Evolutionary conservation across 2,797 vertebrate species (phyloP).

Genomic region (Myotis pilosus): DNA sequence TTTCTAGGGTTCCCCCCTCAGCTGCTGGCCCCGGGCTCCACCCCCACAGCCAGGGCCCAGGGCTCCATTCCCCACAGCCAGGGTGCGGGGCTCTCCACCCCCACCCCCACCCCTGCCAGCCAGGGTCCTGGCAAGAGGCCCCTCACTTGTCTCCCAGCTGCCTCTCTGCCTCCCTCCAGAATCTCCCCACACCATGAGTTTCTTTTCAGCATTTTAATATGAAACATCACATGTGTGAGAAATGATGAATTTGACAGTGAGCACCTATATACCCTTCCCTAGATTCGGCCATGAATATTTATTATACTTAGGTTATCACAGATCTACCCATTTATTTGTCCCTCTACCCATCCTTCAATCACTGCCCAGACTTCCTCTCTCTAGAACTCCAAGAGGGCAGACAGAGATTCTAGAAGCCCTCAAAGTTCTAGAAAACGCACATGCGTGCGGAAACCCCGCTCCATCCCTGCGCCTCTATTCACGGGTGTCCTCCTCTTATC

Average conservation of each 20-base stretch:
- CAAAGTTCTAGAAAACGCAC: neutral
- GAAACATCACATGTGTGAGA: neutral
- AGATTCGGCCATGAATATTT: neutral
- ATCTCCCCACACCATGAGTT: neutral
- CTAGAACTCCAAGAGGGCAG: neutral
- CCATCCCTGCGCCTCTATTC: neutral
- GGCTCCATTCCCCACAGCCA: too few species aligned
- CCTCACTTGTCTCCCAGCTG: neutral
- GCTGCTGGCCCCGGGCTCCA: neutral
- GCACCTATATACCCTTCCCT: rapidly evolving
- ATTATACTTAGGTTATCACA: neutral
- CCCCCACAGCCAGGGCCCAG: too few species aligned
- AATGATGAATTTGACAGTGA: neutral
- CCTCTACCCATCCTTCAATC: neutral
- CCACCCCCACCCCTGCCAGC: neutral
- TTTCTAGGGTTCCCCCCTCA: neutral
- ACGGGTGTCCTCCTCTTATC: neutral
- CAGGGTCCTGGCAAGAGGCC: neutral
- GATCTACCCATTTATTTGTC: neutral
- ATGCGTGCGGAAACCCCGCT: neutral
- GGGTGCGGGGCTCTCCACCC: too few species aligned
- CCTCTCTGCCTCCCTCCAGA: neutral
- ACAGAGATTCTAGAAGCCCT: neutral
- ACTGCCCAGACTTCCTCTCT: neutral
- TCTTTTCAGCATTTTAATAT: neutral